Percentiles rank a stretch among this genome's conserved stretches.
phyloP scores from a whole-genome alignment of 2,113 vertebrate species.

The Caranx melampygus region DNA sequence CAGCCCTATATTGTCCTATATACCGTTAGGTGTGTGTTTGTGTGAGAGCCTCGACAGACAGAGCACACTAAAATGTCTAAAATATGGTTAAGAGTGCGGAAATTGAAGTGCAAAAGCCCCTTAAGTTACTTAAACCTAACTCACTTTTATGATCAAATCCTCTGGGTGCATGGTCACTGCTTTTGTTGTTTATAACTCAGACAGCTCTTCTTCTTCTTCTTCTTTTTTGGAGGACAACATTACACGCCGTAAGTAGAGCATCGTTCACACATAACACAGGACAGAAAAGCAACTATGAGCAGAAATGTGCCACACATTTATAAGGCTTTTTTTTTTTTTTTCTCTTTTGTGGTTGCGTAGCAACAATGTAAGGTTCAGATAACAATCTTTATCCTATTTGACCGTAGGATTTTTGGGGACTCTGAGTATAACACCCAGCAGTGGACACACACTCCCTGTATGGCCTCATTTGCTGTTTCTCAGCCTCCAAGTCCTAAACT shows the following conservation, averaged over 20 bases:
- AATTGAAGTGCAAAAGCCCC: slow-evolving; percentile 30
- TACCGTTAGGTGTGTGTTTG: slow-evolving; percentile 14
- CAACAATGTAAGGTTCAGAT: slow-evolving; percentile 58
- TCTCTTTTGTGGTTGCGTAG: slow-evolving; percentile 54
- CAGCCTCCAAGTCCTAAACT: slow-evolving; percentile 39
- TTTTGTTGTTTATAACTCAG: slow-evolving; percentile 38
- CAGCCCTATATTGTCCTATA: slow-evolving; percentile 1
- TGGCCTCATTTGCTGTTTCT: slow-evolving; percentile 44
- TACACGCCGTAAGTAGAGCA: slow-evolving; percentile 40
- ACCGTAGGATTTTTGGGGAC: slow-evolving; percentile 38
- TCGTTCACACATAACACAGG: slow-evolving; percentile 28
- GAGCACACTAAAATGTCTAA: slow-evolving; percentile 4
- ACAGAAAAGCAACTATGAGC: slow-evolving; percentile 23
- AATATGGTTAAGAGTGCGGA: slow-evolving; percentile 22
- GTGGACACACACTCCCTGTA: slow-evolving; percentile 51
- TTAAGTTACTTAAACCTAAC: slow-evolving; percentile 7
- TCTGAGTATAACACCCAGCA: slow-evolving; percentile 1
- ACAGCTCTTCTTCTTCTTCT: slow-evolving; percentile 19
- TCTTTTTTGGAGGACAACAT: slow-evolving; percentile 41
- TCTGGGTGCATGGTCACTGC: slow-evolving; percentile 24
- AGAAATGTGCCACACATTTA: slow-evolving; percentile 47
- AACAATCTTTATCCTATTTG: slow-evolving; percentile 54
- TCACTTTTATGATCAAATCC: slow-evolving; percentile 36
- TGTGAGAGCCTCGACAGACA: slow-evolving; percentile 7
- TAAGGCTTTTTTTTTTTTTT: slow-evolving; percentile 25